phyloP scores from a whole-genome alignment of 2,113 vertebrate genomes.

The Ciconia stormi region DNA sequence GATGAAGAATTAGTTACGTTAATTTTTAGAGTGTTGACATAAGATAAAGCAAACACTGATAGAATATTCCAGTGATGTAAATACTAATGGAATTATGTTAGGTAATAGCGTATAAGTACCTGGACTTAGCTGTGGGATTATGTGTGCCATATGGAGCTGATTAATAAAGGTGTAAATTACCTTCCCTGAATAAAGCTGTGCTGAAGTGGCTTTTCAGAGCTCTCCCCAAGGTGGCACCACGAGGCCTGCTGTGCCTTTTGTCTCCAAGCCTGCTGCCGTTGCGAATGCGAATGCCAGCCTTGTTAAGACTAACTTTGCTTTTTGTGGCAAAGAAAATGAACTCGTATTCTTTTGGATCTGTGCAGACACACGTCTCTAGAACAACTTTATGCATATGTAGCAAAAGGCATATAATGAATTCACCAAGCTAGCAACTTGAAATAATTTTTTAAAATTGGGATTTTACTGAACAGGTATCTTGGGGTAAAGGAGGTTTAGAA shows the following conservation, averaged over 20 bases:
- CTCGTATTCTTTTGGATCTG: not conserved
- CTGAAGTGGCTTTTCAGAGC: not conserved
- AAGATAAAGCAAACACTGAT: not conserved
- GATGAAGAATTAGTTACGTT: not conserved
- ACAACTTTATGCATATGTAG: not conserved
- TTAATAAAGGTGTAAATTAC: not conserved
- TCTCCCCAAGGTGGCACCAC: not conserved
- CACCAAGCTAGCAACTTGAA: not conserved
- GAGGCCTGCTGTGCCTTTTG: not conserved
- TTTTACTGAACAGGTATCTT: not conserved
- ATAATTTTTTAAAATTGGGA: not conserved
- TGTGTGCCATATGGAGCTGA: not conserved
- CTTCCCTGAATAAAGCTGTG: not conserved
- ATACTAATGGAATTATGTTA: not conserved
- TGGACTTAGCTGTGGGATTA: not conserved
- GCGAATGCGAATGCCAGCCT: rapidly evolving
- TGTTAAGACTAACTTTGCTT: not conserved
- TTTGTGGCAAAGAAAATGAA: not conserved
- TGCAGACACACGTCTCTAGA: not conserved
- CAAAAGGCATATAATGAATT: not conserved
- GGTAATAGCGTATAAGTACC: not conserved
- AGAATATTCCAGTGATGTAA: not conserved
- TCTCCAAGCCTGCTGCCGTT: not conserved
- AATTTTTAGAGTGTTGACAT: not conserved
- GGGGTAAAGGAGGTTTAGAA: not conserved